Evolutionary conservation across 2,888 invertebrate genomes (phyloP).

Genomic region (Philopedon plagiatum): DNA sequence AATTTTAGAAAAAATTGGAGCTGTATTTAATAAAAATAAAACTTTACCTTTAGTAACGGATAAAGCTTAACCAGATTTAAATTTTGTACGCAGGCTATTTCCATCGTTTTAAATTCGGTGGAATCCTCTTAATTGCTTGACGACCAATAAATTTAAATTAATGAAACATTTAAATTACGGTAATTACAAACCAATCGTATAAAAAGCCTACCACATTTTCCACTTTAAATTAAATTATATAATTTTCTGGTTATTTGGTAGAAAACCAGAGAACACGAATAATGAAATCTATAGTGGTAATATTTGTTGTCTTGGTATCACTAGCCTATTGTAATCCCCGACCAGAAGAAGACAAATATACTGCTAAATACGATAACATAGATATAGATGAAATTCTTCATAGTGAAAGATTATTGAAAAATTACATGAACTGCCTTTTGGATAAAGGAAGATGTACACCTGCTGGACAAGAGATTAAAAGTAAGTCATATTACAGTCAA

Average conservation of each 20-base stretch:
- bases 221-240: too few relatives aligned
- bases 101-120: too few relatives aligned
- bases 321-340: constrained; percentile 9
- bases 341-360: constrained; percentile 47
- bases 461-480: constrained; percentile 80
- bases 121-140: too few relatives aligned
- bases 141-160: too few relatives aligned
- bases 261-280: background rate
- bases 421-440: constrained; percentile 70
- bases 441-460: constrained; percentile 77
- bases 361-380: constrained; percentile 78
- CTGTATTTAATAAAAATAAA: too few relatives aligned
- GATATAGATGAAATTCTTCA: constrained; percentile 77
- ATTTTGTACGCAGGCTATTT: too few relatives aligned
- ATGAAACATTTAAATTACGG: too few relatives aligned
- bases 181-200: too few relatives aligned
- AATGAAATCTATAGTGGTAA: background rate
- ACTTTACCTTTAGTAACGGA: too few relatives aligned
- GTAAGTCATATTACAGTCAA: constrained; percentile 74
- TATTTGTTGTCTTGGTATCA: background rate
- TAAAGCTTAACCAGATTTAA: too few relatives aligned
- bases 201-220: too few relatives aligned
- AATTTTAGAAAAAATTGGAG: too few relatives aligned
- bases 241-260: background rate
- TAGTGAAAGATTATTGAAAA: constrained; percentile 75